phyloP scores from a whole-genome alignment of 1,140 invertebrate species.

The Melanaphis sacchari region DNA sequence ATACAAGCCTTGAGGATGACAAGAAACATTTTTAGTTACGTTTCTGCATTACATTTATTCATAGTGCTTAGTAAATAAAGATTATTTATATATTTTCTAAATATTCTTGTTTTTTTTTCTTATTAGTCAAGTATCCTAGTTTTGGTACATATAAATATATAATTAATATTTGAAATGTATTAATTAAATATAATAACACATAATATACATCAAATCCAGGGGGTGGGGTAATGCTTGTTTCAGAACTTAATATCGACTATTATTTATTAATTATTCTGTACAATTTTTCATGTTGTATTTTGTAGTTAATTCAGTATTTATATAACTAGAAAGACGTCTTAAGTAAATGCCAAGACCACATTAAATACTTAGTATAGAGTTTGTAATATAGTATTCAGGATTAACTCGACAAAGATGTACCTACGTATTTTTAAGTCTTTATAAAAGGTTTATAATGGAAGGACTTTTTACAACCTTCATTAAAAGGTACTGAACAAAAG shows the following conservation, averaged over 20 bases:
- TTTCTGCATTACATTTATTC: not conserved
- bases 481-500: not conserved
- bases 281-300: not conserved
- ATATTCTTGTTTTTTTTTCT: not conserved
- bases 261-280: slow-evolving; percentile 1
- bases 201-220: not conserved
- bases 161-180: not conserved
- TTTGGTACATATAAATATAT: not conserved
- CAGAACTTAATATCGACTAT: not conserved
- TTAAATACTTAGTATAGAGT: not conserved
- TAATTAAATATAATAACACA: not conserved
- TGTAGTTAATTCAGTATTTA: slow-evolving; percentile 19
- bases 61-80: not conserved
- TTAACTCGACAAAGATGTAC: slow-evolving; percentile 18
- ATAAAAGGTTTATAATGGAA: slow-evolving; percentile 41
- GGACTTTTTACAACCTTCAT: not conserved
- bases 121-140: not conserved
- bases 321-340: not conserved
- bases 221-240: not conserved
- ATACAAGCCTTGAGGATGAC: not conserved
- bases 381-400: slow-evolving; percentile 24
- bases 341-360: not conserved
- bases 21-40: not conserved
- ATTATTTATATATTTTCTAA: not conserved
- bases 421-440: not conserved